Percentiles rank a stretch among this genome's conserved stretches.
phyloP scores from a whole-genome alignment of 2,888 invertebrate species.

The Rhingia campestris region DNA sequence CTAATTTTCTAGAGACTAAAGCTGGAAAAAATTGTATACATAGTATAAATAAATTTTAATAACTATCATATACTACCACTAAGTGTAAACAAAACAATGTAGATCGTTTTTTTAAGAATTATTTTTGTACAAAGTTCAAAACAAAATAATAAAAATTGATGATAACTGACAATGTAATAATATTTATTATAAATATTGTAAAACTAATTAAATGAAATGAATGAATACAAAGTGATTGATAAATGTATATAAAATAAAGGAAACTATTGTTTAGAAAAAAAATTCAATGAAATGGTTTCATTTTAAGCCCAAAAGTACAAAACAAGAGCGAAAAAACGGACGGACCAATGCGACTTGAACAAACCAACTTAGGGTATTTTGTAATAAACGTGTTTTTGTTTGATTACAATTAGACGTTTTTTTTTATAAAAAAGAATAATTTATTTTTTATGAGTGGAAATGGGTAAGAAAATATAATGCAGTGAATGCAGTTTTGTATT shows the following conservation, averaged over 20 bases:
- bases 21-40: conserved; percentile 12
- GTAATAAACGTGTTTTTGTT: too few relatives aligned
- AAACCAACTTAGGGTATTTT: too few relatives aligned
- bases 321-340: too few relatives aligned
- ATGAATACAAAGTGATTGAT: conserved; percentile 29
- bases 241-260: conserved; percentile 55
- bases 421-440: too few relatives aligned
- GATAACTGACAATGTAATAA: conserved; percentile 32
- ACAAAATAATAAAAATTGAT: conserved; percentile 9
- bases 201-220: conserved; percentile 15
- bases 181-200: conserved; percentile 52
- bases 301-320: neutral
- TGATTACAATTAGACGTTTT: too few relatives aligned
- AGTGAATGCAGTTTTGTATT: too few relatives aligned
- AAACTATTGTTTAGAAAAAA: conserved; percentile 49
- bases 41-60: neutral
- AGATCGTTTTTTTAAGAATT: conserved; percentile 41
- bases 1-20: conserved; percentile 9
- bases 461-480: too few relatives aligned
- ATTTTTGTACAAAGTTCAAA: conserved; percentile 65
- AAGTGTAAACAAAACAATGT: conserved; percentile 16
- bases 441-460: too few relatives aligned
- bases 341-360: too few relatives aligned
- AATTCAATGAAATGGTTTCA: neutral
- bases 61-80: conserved; percentile 21